A percentile compares a stretch with the other conserved stretches of the same genome.
phyloP scores from a whole-genome alignment of 1,140 invertebrate species.

The Callitettix versicolor region DNA sequence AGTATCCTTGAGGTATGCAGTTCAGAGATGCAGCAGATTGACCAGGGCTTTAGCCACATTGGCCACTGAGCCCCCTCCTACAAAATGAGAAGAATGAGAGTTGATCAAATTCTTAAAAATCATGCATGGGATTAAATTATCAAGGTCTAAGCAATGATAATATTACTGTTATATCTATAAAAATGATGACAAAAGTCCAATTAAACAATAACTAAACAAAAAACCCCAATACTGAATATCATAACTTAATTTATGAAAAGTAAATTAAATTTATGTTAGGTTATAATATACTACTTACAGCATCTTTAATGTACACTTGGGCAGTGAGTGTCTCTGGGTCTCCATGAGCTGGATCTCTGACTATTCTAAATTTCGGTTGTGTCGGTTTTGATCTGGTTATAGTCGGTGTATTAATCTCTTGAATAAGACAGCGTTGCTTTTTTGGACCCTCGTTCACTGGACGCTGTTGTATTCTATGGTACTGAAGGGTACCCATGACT shows the following conservation, averaged over 20 bases:
- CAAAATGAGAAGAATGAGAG: too few species aligned
- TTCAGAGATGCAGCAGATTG: too few species aligned
- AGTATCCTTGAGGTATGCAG: too few species aligned
- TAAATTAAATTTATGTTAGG: too few species aligned
- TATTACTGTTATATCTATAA: too few species aligned
- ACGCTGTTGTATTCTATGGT: conserved; percentile 57
- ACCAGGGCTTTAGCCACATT: too few species aligned
- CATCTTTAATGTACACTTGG: conserved; percentile 8
- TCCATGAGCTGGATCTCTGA: neutral
- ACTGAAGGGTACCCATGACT: conserved; percentile 57
- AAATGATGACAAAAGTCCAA: too few species aligned
- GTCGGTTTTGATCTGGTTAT: neutral
- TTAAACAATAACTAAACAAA: neutral
- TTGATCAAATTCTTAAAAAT: too few species aligned
- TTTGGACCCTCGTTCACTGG: conserved; percentile 39
- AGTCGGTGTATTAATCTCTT: neutral
- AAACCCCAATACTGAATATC: neutral
- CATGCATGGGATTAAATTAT: too few species aligned
- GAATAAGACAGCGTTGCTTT: conserved; percentile 2
- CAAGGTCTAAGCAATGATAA: too few species aligned
- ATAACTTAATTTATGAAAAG: too few species aligned
- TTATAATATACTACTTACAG: conserved; percentile 9
- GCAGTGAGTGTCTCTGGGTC: neutral
- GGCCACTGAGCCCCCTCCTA: too few species aligned
- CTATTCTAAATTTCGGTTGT: neutral